Conservation (phyloP, 1,140 invertebrate species). For the Mamestra configurata region DNA sequence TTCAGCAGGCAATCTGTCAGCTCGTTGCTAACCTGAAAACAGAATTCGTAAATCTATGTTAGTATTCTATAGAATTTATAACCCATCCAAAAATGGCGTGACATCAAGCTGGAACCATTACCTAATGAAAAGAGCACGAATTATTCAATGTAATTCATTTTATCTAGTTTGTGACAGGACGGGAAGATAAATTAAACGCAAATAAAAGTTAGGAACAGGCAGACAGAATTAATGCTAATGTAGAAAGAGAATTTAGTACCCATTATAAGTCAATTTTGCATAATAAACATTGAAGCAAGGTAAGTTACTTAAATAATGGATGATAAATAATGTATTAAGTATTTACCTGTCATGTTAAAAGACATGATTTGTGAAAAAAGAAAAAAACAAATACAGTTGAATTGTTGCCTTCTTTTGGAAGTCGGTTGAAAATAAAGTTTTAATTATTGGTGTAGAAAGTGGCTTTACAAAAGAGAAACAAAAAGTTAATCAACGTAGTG, state of each 20-base stretch:
- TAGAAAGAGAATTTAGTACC: neutral
- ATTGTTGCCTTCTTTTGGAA: too few relatives aligned
- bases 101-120: neutral
- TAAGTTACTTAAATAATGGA: neutral
- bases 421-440: too few relatives aligned
- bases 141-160: slow-evolving; percentile 27
- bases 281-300: neutral
- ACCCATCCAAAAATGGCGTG: neutral
- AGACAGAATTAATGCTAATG: slow-evolving; percentile 1
- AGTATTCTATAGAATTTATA: neutral
- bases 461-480: too few relatives aligned
- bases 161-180: slow-evolving; percentile 4
- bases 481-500: too few relatives aligned
- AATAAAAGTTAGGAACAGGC: neutral
- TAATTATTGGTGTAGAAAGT: too few relatives aligned
- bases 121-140: neutral
- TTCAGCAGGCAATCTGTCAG: too few relatives aligned
- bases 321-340: neutral
- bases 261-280: neutral
- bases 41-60: neutral
- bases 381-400: too few relatives aligned
- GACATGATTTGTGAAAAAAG: too few relatives aligned
- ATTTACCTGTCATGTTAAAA: neutral
- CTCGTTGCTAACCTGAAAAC: neutral
- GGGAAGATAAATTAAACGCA: slow-evolving; percentile 11